phyloP scores from a whole-genome alignment of 2,113 vertebrate species.

The Ictalurus punctatus region DNA sequence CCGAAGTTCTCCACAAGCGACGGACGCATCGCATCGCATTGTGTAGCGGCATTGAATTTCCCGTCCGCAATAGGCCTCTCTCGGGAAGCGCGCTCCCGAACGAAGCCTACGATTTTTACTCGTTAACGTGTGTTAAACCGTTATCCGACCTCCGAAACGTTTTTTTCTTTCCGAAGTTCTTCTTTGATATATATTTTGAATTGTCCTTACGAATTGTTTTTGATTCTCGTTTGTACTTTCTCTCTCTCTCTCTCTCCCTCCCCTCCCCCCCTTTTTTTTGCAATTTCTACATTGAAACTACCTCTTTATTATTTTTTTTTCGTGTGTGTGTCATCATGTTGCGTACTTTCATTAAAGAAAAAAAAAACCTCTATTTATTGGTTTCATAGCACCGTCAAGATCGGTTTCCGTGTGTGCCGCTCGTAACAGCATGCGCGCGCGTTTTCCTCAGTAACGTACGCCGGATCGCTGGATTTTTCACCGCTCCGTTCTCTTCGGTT shows the following conservation, averaged over 20 bases:
- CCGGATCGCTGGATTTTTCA: not conserved
- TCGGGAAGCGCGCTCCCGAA: conserved; percentile 5
- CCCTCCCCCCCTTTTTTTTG: conserved; percentile 59
- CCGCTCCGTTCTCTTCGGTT: not conserved
- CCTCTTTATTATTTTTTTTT: conserved; percentile 71
- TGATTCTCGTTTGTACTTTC: conserved; percentile 45
- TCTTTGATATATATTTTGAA: conserved; percentile 45
- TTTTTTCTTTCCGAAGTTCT: not conserved
- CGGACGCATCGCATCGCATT: not conserved
- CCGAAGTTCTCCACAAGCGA: not conserved
- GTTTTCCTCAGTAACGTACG: conserved; percentile 15
- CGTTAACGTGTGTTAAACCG: not conserved
- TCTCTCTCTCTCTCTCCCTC: too few species aligned
- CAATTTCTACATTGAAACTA: conserved; percentile 90
- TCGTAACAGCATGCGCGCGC: conserved; percentile 9
- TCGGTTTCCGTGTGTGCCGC: conserved; percentile 50
- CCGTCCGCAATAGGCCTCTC: not conserved
- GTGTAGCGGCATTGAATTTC: conserved; percentile 9
- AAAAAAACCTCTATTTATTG: conserved; percentile 74
- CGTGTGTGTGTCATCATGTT: conserved; percentile 75
- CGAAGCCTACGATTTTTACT: not conserved
- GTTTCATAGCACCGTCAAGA: conserved; percentile 66
- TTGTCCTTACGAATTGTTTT: conserved; percentile 43
- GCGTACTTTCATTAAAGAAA: conserved; percentile 72
- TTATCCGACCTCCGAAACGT: not conserved